phyloP scores from a whole-genome alignment of 2,888 invertebrate genomes.

The Acrobasis suavella region DNA sequence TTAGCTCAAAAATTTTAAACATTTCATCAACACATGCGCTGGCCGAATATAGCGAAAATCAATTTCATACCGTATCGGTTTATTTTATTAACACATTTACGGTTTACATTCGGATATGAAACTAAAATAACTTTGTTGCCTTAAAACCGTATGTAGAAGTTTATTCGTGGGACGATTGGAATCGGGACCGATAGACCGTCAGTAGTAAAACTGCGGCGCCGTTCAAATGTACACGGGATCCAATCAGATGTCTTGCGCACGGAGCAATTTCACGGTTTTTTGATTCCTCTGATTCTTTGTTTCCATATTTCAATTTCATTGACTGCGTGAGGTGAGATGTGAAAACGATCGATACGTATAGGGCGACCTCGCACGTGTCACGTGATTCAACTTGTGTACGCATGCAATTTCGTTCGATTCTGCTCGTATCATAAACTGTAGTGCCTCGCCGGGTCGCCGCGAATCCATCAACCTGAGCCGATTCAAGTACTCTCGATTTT shows the following conservation, averaged over 20 bases:
- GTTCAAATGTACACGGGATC: constrained; percentile 42
- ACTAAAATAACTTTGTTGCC: constrained; percentile 52
- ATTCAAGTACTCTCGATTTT: constrained; percentile 23
- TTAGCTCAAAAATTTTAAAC: constrained; percentile 16
- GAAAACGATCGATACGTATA: constrained; percentile 20
- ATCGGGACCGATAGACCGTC: constrained; percentile 43
- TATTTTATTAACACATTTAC: constrained; percentile 48
- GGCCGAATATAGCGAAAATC: constrained; percentile 30
- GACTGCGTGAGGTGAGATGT: constrained; percentile 23
- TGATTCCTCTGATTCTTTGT: constrained; percentile 29
- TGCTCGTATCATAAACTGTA: constrained; percentile 18
- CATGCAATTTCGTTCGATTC: constrained; percentile 12
- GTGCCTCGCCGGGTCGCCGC: constrained; percentile 2
- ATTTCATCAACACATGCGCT: constrained; percentile 19
- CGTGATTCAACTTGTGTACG: constrained; percentile 1
- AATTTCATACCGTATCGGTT: constrained; percentile 34
- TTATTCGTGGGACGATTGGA: constrained; percentile 50
- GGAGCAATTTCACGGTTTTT: constrained; percentile 34
- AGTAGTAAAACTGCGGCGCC: constrained; percentile 45
- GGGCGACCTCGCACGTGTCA: background rate
- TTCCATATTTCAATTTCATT: constrained; percentile 22
- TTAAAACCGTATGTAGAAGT: constrained; percentile 40
- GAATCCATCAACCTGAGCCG: constrained; percentile 19
- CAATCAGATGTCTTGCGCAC: constrained; percentile 40
- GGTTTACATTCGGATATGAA: constrained; percentile 42